phyloP scores from a whole-genome alignment of 2,888 invertebrate genomes.

The Dioctria rufipes region DNA sequence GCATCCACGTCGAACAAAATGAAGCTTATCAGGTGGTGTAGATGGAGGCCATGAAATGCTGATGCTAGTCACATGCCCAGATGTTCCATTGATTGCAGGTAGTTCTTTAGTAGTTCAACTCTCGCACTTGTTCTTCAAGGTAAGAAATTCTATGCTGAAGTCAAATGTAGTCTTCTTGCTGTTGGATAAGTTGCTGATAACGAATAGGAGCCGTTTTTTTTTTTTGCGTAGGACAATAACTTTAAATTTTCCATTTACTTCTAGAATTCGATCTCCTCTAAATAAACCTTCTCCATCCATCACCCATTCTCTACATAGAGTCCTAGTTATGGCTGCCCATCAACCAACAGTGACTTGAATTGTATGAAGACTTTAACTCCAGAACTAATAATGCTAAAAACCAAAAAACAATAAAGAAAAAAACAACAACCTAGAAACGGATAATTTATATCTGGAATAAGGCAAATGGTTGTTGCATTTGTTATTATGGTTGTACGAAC shows the following conservation, averaged over 20 bases:
- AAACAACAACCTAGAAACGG: too few relatives aligned
- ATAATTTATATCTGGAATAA: too few relatives aligned
- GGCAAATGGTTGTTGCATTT: too few relatives aligned
- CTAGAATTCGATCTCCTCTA: slow-evolving; percentile 83
- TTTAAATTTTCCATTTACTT: slow-evolving; percentile 81
- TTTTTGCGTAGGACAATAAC: slow-evolving; percentile 69
- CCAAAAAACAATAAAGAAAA: not conserved
- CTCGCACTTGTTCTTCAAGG: slow-evolving; percentile 87
- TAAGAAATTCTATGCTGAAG: slow-evolving; percentile 91
- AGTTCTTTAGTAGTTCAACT: slow-evolving; percentile 70
- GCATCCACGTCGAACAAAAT: slow-evolving; percentile 85
- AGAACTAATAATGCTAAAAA: slow-evolving; percentile 67
- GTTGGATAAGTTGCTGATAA: slow-evolving; percentile 69
- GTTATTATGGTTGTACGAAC: too few relatives aligned
- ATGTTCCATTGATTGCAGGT: slow-evolving; percentile 26
- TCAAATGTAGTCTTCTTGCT: slow-evolving; percentile 84
- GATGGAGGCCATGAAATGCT: slow-evolving; percentile 76
- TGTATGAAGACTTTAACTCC: slow-evolving; percentile 75
- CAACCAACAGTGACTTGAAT: slow-evolving; percentile 80
- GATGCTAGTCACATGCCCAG: slow-evolving; percentile 78
- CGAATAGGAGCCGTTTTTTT: slow-evolving; percentile 67
- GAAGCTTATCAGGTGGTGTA: slow-evolving; percentile 73
- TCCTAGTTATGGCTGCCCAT: slow-evolving; percentile 81
- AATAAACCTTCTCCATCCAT: slow-evolving; percentile 82
- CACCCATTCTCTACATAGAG: slow-evolving; percentile 85